Percentiles rank a stretch among this genome's conserved stretches.
Conservation (phyloP, 2,797 vertebrate genomes). For the Nothura maculosa region DNA sequence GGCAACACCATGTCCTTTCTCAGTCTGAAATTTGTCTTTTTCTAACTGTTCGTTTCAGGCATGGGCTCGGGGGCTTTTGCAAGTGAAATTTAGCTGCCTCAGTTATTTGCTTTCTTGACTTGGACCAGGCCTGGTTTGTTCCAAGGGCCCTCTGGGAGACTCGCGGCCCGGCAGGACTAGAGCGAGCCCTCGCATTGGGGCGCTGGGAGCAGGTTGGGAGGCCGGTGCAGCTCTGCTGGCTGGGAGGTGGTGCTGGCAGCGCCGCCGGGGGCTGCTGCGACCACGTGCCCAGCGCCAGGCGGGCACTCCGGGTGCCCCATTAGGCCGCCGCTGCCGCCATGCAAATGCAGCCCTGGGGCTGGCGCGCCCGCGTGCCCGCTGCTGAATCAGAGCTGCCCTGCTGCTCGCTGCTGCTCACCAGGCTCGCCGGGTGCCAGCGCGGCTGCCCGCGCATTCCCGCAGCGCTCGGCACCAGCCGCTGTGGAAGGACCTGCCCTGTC, state of each 20-base stretch:
- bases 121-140: background rate
- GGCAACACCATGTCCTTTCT: background rate
- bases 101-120: background rate
- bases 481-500: background rate
- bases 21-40: background rate
- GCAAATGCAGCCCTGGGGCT: background rate
- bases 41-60: background rate
- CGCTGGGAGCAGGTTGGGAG: background rate
- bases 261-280: rapidly evolving
- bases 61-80: background rate
- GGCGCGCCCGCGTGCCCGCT: background rate
- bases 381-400: background rate
- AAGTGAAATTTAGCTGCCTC: background rate
- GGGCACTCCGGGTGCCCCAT: background rate
- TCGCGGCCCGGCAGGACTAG: background rate
- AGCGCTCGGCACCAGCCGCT: background rate
- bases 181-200: background rate
- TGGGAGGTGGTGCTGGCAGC: background rate
- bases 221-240: background rate
- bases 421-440: background rate
- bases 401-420: background rate
- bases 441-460: background rate
- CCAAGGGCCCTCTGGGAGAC: background rate
- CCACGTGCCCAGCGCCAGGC: background rate
- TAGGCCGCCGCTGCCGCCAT: background rate